A percentile compares a stretch with the other conserved stretches of the same genome.
These are phyloP conservation scores for Pammene aurita DNA, from an alignment of 2,888 invertebrate genomes.

Conservation along the genomic window DNA sequence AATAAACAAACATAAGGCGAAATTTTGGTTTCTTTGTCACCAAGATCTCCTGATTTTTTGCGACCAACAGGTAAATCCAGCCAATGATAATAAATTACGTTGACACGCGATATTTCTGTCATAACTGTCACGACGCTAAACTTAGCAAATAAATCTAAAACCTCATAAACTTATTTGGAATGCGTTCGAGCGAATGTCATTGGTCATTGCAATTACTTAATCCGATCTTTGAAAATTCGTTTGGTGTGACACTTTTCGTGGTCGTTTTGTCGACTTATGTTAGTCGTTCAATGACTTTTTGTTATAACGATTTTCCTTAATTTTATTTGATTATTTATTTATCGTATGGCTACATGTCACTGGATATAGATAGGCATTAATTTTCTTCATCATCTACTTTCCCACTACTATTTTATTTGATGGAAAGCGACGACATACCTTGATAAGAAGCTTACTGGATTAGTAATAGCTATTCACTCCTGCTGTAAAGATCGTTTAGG, in stretches of 20 bases:
- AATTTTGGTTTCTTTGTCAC: neutral
- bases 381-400: no score
- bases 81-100: conserved; percentile 17
- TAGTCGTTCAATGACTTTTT: neutral
- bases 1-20: neutral
- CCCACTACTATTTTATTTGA: no score
- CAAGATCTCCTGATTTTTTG: neutral
- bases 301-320: no score
- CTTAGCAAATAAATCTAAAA: conserved; percentile 16
- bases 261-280: neutral
- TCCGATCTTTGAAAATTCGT: neutral
- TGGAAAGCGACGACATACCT: no score
- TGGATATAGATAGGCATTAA: no score
- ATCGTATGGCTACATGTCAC: no score
- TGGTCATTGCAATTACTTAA: conserved; percentile 9
- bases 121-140: conserved; percentile 11
- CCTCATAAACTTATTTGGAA: conserved; percentile 21
- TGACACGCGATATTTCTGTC: conserved; percentile 18
- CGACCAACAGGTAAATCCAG: neutral
- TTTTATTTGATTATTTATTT: no score
- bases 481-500: no score
- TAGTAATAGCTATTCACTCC: no score
- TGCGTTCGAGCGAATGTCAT: conserved; percentile 11
- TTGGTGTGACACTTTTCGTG: neutral
- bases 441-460: no score